These are phyloP conservation scores for Drosophila cognata DNA, from an alignment of 2,888 invertebrate genomes.

Conservation along the genomic window DNA sequence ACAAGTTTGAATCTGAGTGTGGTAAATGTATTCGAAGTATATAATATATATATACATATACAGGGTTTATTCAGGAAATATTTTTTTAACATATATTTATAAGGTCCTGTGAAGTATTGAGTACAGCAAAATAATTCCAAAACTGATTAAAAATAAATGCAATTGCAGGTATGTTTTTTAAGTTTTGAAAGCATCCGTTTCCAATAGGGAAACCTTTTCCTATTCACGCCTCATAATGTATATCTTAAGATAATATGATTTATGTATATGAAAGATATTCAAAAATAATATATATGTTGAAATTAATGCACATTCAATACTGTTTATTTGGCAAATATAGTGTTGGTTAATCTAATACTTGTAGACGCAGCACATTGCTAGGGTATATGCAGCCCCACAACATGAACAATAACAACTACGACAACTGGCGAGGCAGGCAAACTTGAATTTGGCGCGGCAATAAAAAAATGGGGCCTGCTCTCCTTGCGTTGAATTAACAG, in stretches of 20 bases:
- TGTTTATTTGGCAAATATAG: too few relatives aligned
- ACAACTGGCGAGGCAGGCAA: slow-evolving; percentile 56
- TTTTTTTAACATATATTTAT: neutral
- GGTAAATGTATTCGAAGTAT: neutral
- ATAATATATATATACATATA: too few relatives aligned
- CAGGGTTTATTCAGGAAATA: neutral
- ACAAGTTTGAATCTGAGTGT: too few relatives aligned
- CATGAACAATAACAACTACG: slow-evolving; percentile 32
- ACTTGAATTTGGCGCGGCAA: slow-evolving; percentile 79
- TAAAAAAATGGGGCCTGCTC: slow-evolving; percentile 67
- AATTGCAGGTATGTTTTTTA: neutral
- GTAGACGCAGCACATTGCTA: slow-evolving; percentile 8
- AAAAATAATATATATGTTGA: too few relatives aligned
- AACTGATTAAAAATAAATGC: neutral
- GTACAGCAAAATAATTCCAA: neutral
- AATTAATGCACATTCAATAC: neutral
- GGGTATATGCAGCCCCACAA: slow-evolving; percentile 34
- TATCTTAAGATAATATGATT: neutral
- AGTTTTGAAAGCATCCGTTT: neutral
- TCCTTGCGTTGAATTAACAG: slow-evolving; percentile 70
- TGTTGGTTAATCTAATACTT: neutral
- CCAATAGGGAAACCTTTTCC: neutral
- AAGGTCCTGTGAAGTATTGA: neutral
- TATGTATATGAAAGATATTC: too few relatives aligned
- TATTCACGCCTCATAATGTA: neutral